A percentile compares a stretch with the other conserved stretches of the same genome.
These are phyloP conservation scores for Amphiura filiformis DNA, from an alignment of 35 echinoderm and acorn worm species.

Conservation along the genomic window DNA sequence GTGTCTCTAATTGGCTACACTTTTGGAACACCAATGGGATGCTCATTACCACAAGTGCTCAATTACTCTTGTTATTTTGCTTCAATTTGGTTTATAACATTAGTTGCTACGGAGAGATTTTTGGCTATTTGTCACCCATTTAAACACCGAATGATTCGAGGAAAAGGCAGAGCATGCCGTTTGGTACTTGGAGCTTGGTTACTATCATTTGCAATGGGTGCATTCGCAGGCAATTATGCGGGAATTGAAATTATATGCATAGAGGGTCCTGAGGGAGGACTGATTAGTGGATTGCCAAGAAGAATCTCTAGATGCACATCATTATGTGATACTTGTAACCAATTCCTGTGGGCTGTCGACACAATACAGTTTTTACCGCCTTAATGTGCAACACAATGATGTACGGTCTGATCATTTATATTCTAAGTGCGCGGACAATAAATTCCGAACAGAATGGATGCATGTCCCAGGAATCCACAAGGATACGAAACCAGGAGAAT, in stretches of 20 bases:
- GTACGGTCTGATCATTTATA: neutral
- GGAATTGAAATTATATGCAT: neutral
- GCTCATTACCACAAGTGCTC: neutral
- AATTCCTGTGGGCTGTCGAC: neutral
- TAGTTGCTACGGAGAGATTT: neutral
- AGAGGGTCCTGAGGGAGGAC: neutral
- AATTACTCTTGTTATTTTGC: conserved; percentile 4
- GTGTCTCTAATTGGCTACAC: neutral
- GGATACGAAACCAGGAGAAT: neutral
- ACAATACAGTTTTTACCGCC: neutral
- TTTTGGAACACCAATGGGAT: neutral
- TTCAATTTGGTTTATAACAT: neutral
- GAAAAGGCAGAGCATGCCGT: neutral
- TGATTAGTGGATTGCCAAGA: neutral
- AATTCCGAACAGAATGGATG: neutral
- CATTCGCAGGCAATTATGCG: neutral
- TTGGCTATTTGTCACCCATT: neutral
- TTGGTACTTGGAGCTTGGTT: neutral
- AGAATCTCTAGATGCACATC: neutral
- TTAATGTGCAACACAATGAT: neutral
- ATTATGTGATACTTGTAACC: neutral
- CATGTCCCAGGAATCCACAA: neutral
- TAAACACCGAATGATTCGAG: neutral
- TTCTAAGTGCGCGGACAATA: neutral
- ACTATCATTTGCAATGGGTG: neutral